Evolutionary conservation across 2,888 invertebrate species (phyloP), one percentile per base, ranked within the genome.

Genomic region (Malachius bipustulatus): DNA sequence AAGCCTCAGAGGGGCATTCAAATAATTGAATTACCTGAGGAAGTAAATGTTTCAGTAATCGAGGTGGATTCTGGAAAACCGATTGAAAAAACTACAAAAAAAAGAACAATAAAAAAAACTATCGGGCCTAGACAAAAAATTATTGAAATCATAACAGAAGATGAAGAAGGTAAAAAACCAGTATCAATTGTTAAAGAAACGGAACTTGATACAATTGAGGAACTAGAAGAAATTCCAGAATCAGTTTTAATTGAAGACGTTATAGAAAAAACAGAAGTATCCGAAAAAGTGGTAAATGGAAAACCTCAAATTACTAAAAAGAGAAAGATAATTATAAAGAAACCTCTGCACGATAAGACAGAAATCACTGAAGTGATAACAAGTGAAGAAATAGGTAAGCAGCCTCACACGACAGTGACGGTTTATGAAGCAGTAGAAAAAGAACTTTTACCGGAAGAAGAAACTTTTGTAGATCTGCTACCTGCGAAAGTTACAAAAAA

Each of bases 321-420:
- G 39, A 43, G 41, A 2, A 40, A 44, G 16, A 66, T 59, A 4
- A 61, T 61, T 31, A 53, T 64, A 1, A 64, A 61, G 36, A 63
- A 62, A 32, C 59, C 55, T 9, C 53, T 51, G 16, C 62, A 57
- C 2, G 50, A 49, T 4, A 55, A 54, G 29, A 40, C 62, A 27
- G 52, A 59, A 45, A 54, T 64, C 4, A 66, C 69, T 1, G 65
- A 64, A 48, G 64, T 64, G n/a, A 56, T 62, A 2, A 68, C 67
- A 3, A 52, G 64, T 10, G 56, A 65, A 48, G 44, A 58, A 35
- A 45, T 64, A 49, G 50, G 59, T 47, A 52, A 65, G 50, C 43
- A 49, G 44, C 52, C 57, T 15, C 43, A 59, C 44, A 46, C 60
- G 28, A 59, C 60, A 34, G 57, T 68, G 2, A 47, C 61, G 26